Base-by-base conservation (phyloP, 2,113 vertebrate species). In the Cricetomys ansorgei region DNA sequence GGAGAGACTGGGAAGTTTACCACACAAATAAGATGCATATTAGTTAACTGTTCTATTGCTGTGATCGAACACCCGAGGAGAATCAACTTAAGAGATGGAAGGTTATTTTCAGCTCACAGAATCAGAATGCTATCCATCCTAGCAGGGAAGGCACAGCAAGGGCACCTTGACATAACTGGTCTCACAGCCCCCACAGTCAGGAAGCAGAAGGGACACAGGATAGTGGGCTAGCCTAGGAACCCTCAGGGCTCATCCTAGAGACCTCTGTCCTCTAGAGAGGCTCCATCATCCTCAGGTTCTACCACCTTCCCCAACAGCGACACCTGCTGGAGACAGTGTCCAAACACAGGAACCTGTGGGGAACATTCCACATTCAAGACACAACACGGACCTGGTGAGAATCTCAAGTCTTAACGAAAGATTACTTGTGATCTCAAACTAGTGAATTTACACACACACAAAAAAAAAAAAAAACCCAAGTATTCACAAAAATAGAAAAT, bases 401-500 rank as follows among this genome's bases (percentile, higher is more conserved):
- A 92, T 84, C 0, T 80, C 53, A 92, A 45, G 12, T 70, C 80
- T 87, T 48, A 91, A 48, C 64, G 88, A 85, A n/a, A 23, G 80
- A 80, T 67, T 72, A 64, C 64, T 70, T 73, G 13, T 77, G 23
- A 73, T 43, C 64, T 53, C 48, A 77, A 91, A 81, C 21, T 86
- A 55, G 7, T n/a, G 9, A 70, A 86, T 50, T 87, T 34, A 90
- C 0, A 57, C 69, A 83, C n/a, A n/a, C n/a, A n/a, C n/a, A n/a
- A n/a, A n/a, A n/a, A n/a, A n/a, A n/a, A 91, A 83, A 43, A 8
- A 86, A 95, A 86, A 21, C 48, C 57, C 29, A 84, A 76, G 17
- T 40, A 91, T 55, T 86, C 67, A 67, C 87, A 89, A 93, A 89
- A 91, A 34, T 59, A 31, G 43, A 64, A 92, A 81, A 91, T 50